Evolutionary conservation across 2,888 invertebrate species (phyloP).

Genomic region (Epinotia demarniana): DNA sequence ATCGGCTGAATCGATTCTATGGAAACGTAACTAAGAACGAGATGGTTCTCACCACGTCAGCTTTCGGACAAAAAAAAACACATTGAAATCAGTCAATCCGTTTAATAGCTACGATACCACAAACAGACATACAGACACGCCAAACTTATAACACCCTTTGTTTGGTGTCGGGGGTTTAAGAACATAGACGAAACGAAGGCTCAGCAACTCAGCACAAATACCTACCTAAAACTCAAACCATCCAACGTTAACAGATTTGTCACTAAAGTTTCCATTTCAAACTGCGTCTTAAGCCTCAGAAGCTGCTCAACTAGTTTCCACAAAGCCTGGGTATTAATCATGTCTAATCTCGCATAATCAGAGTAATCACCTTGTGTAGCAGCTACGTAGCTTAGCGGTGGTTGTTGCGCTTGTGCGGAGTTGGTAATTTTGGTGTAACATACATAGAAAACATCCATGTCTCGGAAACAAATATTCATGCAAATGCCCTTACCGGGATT

Average conservation of each 20-base stretch:
- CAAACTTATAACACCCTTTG: too few relatives aligned
- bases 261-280: slow-evolving; percentile 18
- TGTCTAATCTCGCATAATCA: slow-evolving; percentile 31
- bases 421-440: neutral
- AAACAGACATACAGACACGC: too few relatives aligned
- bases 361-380: slow-evolving; percentile 5
- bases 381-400: neutral
- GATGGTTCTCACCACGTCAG: too few relatives aligned
- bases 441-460: neutral
- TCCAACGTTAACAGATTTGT: slow-evolving; percentile 37
- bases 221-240: slow-evolving; percentile 9
- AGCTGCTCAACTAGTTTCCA: slow-evolving; percentile 33
- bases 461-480: too few relatives aligned
- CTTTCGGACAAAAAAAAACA: too few relatives aligned
- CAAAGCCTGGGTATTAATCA: slow-evolving; percentile 37
- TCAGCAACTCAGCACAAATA: neutral
- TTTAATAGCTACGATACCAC: too few relatives aligned
- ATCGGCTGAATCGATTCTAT: too few relatives aligned
- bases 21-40: too few relatives aligned
- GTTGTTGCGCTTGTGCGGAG: neutral
- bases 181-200: too few relatives aligned
- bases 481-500: too few relatives aligned
- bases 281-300: slow-evolving; percentile 25
- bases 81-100: too few relatives aligned
- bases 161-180: too few relatives aligned